Percentiles rank a stretch among this genome's conserved stretches.
Evolutionary conservation across 2,113 vertebrate species (phyloP).

Genomic region (Notiomystis cincta): DNA sequence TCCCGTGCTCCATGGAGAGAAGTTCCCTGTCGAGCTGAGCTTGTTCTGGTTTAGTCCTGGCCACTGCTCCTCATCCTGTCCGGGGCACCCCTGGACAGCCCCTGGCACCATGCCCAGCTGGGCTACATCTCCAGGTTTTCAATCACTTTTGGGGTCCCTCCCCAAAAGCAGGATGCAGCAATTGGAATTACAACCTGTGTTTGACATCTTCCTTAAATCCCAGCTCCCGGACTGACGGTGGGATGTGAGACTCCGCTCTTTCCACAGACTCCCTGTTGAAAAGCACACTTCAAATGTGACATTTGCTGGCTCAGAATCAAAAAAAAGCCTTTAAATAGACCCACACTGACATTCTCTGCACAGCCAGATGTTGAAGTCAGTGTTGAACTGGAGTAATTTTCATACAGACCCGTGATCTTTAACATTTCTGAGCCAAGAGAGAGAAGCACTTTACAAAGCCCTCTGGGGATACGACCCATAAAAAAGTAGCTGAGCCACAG

Average conservation of each 20-base stretch:
- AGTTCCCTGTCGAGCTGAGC: not conserved
- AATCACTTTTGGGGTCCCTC: not conserved
- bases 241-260: not conserved
- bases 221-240: not conserved
- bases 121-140: not conserved
- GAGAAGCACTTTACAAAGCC: not conserved
- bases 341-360: not conserved
- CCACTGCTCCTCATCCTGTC: not conserved
- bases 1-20: not conserved
- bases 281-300: not conserved
- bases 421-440: not conserved
- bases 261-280: not conserved
- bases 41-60: not conserved
- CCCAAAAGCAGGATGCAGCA: not conserved
- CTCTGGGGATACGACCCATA: not conserved
- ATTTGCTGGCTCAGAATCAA: slow-evolving; percentile 1
- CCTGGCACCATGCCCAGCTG: not conserved
- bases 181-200: not conserved
- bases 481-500: not conserved
- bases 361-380: not conserved
- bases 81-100: not conserved
- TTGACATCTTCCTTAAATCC: not conserved
- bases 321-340: not conserved
- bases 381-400: not conserved
- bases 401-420: not conserved